Conservation (phyloP, 2,797 vertebrate species). For the Tympanoctomys barrerae region DNA sequence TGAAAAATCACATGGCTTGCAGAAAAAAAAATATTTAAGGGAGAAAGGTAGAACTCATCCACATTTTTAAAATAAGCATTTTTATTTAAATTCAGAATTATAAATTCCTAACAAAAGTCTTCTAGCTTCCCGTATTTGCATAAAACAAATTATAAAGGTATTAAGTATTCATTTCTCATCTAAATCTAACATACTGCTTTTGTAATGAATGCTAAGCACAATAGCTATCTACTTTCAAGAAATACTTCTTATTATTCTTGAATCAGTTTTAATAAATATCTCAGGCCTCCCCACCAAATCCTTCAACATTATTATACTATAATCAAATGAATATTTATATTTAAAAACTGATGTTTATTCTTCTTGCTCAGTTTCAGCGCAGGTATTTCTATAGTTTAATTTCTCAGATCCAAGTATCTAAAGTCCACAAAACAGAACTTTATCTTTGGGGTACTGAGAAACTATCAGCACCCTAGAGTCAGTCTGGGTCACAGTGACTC, state of each 20-base stretch:
- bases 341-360: conserved; percentile 50
- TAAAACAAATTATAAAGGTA: conserved; percentile 78
- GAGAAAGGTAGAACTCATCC: conserved; percentile 46
- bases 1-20: conserved; percentile 60
- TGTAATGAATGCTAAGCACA: conserved; percentile 74
- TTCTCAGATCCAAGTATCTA: not conserved
- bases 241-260: conserved; percentile 62
- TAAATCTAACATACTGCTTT: conserved; percentile 76
- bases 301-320: conserved; percentile 67
- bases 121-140: conserved; percentile 71
- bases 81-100: conserved; percentile 73
- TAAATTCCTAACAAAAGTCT: conserved; percentile 66
- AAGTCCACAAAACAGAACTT: not conserved
- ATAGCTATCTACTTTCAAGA: conserved; percentile 70
- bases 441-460: not conserved
- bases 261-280: conserved; percentile 73
- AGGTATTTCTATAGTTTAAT: conserved; percentile 27
- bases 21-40: conserved; percentile 59
- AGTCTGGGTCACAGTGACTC: not conserved
- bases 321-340: conserved; percentile 65
- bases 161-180: conserved; percentile 80
- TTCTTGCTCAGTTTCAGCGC: conserved; percentile 53
- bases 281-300: conserved; percentile 61
- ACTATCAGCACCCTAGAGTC: not conserved
- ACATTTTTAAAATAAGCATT: conserved; percentile 69